Percentiles rank a stretch among this genome's conserved stretches.
Evolutionary conservation across 2,888 invertebrate species (phyloP).

Genomic region (Lasioglossum marginatum): DNA sequence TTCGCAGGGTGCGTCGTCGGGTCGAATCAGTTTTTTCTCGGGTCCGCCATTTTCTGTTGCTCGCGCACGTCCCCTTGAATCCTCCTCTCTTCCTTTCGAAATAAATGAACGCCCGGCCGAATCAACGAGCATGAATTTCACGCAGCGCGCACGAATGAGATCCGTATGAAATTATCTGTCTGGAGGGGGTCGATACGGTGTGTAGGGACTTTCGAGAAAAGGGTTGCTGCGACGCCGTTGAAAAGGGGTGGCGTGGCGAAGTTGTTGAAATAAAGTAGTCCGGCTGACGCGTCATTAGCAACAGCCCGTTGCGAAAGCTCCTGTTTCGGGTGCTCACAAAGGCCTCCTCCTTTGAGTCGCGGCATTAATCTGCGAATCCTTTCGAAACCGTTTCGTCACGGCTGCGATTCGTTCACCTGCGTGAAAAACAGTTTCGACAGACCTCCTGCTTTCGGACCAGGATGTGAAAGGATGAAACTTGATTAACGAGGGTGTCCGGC

Average conservation of each 20-base stretch:
- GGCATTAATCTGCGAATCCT: conserved; percentile 44
- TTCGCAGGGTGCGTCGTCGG: conserved; percentile 58
- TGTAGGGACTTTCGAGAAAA: conserved; percentile 25
- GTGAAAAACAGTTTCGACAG: conserved; percentile 19
- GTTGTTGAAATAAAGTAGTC: conserved; percentile 57
- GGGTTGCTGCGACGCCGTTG: conserved; percentile 41
- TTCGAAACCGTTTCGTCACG: conserved; percentile 30
- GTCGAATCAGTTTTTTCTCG: conserved; percentile 67
- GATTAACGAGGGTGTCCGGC: conserved; percentile 24
- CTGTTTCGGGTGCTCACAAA: conserved; percentile 54
- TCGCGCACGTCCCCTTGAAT: neutral
- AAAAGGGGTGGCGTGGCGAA: conserved; percentile 37
- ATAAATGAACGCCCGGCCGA: conserved; percentile 47
- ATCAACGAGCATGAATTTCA: conserved; percentile 60
- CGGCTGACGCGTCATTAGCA: conserved; percentile 69
- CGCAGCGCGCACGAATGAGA: conserved; percentile 59
- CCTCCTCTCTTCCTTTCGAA: conserved; percentile 33
- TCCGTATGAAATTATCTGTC: conserved; percentile 67
- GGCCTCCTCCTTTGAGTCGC: conserved; percentile 31
- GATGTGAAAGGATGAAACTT: conserved; percentile 28
- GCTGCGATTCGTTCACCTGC: conserved; percentile 48
- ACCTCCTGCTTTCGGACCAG: conserved; percentile 6
- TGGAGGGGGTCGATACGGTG: conserved; percentile 17
- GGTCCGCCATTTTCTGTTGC: conserved; percentile 44
- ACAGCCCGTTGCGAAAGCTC: conserved; percentile 53